These are phyloP conservation scores for Acleris cristana DNA, from an alignment of 2,888 invertebrate species.

Conservation along the genomic window DNA sequence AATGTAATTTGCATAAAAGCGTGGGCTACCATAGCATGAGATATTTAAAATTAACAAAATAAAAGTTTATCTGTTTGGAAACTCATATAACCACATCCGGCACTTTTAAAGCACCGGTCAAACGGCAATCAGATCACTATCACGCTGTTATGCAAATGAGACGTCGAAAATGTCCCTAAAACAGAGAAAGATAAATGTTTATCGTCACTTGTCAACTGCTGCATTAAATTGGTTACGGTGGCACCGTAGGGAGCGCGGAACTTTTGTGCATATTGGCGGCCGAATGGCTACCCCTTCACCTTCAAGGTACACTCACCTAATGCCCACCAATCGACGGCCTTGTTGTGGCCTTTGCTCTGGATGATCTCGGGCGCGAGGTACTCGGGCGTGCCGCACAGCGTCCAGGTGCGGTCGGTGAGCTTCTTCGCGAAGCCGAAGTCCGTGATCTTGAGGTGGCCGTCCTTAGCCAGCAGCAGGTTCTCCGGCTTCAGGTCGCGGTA, in stretches of 20 bases:
- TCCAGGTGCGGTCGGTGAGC: slow-evolving; percentile 97
- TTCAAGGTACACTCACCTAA: slow-evolving; percentile 85
- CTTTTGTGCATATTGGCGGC: background rate
- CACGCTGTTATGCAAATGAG: slow-evolving; percentile 6
- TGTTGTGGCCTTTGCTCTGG: slow-evolving; percentile 98
- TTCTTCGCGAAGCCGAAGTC: slow-evolving; percentile 99
- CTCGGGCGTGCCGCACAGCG: slow-evolving; percentile 97
- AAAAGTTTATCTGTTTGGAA: background rate
- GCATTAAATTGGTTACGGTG: background rate
- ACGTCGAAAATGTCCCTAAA: background rate
- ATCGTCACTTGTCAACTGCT: background rate
- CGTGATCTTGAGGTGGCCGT: slow-evolving; percentile 98
- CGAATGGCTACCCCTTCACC: too few species aligned
- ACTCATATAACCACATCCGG: background rate
- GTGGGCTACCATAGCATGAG: background rate
- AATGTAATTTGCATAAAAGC: background rate
- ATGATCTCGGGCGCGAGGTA: slow-evolving; percentile 99
- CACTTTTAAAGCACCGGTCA: background rate
- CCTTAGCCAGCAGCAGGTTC: slow-evolving; percentile 94
- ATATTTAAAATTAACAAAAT: background rate
- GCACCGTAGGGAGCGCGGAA: background rate
- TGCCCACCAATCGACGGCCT: slow-evolving; percentile 99
- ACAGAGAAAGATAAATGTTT: background rate
- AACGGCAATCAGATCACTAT: slow-evolving; percentile 8
- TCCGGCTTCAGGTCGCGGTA: slow-evolving; percentile 97